Evolutionary conservation across 1,140 invertebrate genomes (phyloP).

Genomic region (Drosophila equinoxialis): DNA sequence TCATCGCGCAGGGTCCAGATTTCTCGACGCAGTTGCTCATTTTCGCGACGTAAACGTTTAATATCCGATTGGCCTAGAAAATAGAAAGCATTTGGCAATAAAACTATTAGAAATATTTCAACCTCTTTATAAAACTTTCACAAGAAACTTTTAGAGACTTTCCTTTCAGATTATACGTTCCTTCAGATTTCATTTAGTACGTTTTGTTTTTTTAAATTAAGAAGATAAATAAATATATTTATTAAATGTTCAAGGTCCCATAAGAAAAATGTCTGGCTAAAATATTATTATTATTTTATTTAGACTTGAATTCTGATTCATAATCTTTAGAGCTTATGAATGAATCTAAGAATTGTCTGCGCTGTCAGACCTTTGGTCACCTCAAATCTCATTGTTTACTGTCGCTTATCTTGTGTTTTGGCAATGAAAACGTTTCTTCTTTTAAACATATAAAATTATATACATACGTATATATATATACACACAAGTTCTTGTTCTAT

Average conservation of each 20-base stretch:
- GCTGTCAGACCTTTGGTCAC: conserved; percentile 55
- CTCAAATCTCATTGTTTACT: conserved; percentile 66
- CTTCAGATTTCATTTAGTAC: too few species aligned
- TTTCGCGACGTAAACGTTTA: conserved; percentile 93
- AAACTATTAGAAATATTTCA: too few species aligned
- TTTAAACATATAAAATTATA: conserved; percentile 25
- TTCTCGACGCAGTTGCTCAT: conserved; percentile 92
- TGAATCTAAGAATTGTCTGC: conserved; percentile 2
- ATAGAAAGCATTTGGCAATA: not conserved
- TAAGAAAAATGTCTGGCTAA: not conserved
- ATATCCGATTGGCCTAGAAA: conserved; percentile 92
- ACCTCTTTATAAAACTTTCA: too few species aligned
- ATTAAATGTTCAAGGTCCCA: too few species aligned
- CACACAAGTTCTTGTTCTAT: conserved; percentile 6
- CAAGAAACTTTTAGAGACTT: too few species aligned
- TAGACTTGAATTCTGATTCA: conserved; percentile 10
- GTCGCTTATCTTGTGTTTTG: conserved; percentile 63
- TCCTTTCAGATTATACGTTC: too few species aligned
- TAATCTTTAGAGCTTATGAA: conserved; percentile 5
- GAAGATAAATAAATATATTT: too few species aligned
- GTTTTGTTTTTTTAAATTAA: too few species aligned
- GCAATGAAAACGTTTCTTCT: conserved; percentile 53
- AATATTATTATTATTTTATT: not conserved
- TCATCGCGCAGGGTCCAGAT: conserved; percentile 94
- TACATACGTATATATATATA: conserved; percentile 16